These are phyloP conservation scores for Saccopteryx leptura DNA, from an alignment of 2,113 vertebrate genomes.

Conservation along the genomic window DNA sequence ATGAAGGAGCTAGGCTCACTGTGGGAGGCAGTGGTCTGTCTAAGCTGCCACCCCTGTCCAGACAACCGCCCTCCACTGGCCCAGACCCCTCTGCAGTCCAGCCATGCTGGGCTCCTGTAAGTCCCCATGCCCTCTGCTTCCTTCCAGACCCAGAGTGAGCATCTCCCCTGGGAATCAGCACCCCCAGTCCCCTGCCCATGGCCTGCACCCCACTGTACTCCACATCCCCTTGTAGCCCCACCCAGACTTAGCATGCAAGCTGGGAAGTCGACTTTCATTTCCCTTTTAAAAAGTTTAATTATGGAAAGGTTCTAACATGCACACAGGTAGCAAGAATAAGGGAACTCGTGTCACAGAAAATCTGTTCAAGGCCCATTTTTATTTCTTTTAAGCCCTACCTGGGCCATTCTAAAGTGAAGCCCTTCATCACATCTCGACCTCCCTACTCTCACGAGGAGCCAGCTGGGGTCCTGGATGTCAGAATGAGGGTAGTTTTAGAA, in stretches of 20 bases:
- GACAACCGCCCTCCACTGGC: background rate
- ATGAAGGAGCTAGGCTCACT: background rate
- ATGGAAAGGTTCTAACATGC: background rate
- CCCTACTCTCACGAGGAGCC: background rate
- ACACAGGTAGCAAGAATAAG: background rate
- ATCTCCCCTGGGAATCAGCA: background rate
- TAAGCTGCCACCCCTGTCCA: background rate
- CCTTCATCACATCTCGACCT: background rate
- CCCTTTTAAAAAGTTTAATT: background rate
- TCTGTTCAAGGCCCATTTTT: background rate
- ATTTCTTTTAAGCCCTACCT: background rate
- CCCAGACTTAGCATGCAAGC: background rate
- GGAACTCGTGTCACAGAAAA: background rate
- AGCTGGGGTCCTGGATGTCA: background rate
- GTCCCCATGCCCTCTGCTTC: rapidly evolving
- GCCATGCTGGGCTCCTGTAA: background rate
- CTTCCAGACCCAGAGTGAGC: background rate
- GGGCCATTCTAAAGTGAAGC: background rate
- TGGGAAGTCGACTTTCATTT: background rate
- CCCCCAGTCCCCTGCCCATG: background rate
- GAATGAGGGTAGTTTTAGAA: background rate
- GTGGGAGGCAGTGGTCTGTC: background rate
- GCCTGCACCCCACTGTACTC: background rate
- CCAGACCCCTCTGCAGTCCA: background rate
- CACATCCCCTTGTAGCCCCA: too few species aligned